A percentile compares a stretch with the other conserved stretches of the same genome.
Evolutionary conservation across 2,888 invertebrate genomes (phyloP).

Genomic region (Uloborus plumipes): DNA sequence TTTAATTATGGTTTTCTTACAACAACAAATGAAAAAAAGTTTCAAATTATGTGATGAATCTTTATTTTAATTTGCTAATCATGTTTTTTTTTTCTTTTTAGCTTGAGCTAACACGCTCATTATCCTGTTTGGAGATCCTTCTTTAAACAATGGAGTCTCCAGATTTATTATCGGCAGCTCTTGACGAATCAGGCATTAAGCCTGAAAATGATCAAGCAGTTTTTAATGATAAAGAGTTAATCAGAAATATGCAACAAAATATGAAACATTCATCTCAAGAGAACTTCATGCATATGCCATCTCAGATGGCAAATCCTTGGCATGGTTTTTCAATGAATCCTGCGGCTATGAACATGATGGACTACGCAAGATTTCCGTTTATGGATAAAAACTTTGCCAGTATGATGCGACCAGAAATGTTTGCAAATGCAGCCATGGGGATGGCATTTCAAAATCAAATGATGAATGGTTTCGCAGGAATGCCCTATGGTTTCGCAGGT

Average conservation of each 20-base stretch:
- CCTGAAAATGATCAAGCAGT: constrained; percentile 63
- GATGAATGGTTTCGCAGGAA: constrained; percentile 49
- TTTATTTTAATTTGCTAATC: no score
- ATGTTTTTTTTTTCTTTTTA: not conserved
- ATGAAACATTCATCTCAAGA: constrained; percentile 28
- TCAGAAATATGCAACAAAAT: not conserved
- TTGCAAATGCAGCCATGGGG: constrained; percentile 32
- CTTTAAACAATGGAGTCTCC: constrained; percentile 41
- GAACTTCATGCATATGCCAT: constrained; percentile 19
- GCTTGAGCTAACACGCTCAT: constrained; percentile 2
- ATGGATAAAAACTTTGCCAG: constrained; percentile 48
- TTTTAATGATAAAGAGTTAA: constrained; percentile 41
- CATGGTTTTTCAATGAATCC: constrained; percentile 18
- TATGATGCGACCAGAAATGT: constrained; percentile 54
- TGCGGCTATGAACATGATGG: constrained; percentile 23
- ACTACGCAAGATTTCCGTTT: constrained; percentile 47
- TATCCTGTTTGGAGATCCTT: not conserved
- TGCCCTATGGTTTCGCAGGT: constrained; percentile 26
- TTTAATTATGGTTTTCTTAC: no score
- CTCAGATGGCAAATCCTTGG: constrained; percentile 34
- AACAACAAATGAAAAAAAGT: no score
- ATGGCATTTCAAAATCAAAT: constrained; percentile 37
- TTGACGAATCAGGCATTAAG: constrained; percentile 68
- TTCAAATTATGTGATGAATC: no score
- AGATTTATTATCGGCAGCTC: constrained; percentile 69